These are phyloP conservation scores for Ardeotis arabs DNA, from an alignment of 2,113 vertebrate species.

Conservation along the genomic window DNA sequence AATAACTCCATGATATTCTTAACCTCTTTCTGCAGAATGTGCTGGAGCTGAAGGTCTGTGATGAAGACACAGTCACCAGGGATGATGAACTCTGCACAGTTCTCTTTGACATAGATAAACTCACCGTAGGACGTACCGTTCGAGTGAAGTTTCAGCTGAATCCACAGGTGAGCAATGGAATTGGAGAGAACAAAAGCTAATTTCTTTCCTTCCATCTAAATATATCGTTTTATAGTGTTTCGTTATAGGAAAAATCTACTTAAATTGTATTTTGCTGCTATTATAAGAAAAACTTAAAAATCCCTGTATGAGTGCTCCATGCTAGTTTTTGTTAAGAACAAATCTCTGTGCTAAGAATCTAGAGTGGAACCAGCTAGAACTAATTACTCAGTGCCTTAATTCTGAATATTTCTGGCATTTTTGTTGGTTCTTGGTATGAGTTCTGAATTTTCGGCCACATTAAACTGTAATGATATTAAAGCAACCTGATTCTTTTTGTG, in stretches of 20 bases:
- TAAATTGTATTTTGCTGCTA: not conserved
- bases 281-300: not conserved
- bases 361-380: not conserved
- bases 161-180: slow-evolving; percentile 65
- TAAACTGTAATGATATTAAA: not conserved
- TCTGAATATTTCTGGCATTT: not conserved
- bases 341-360: not conserved
- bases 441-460: not conserved
- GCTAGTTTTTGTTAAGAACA: not conserved
- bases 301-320: not conserved
- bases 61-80: slow-evolving; percentile 73
- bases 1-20: not conserved
- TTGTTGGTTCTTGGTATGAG: not conserved
- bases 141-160: slow-evolving; percentile 77
- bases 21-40: slow-evolving; percentile 66
- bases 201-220: not conserved
- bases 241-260: not conserved
- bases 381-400: not conserved
- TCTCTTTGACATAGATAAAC: slow-evolving; percentile 79
- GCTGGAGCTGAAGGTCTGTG: slow-evolving; percentile 76
- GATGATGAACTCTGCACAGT: slow-evolving; percentile 80
- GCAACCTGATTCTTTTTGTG: not conserved
- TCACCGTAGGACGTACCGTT: slow-evolving; percentile 72
- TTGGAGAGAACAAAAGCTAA: not conserved
- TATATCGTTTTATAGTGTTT: not conserved